phyloP scores from a whole-genome alignment of 2,113 vertebrate species.

The Verasper variegatus region DNA sequence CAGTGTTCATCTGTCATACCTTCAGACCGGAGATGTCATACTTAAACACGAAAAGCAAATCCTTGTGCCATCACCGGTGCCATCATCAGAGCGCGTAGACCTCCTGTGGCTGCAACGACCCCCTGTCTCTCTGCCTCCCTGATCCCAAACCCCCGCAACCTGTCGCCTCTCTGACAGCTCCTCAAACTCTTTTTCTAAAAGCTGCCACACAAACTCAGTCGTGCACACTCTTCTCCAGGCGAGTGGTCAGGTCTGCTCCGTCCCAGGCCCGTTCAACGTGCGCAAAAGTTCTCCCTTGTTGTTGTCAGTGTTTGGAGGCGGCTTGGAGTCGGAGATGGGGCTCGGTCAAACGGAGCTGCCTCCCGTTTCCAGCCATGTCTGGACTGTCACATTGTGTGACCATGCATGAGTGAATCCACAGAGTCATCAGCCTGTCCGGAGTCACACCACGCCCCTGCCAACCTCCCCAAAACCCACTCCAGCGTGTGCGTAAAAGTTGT shows the following conservation, averaged over 20 bases:
- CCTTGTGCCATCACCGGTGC: constrained; percentile 57
- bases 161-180: constrained; percentile 66
- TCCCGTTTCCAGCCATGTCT: constrained; percentile 83
- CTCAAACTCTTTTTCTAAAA: constrained; percentile 55
- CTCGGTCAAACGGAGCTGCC: constrained; percentile 74
- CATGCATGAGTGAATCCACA: constrained; percentile 82
- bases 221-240: constrained; percentile 62
- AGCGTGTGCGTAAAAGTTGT: constrained; percentile 32
- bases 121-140: constrained; percentile 48
- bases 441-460: constrained; percentile 79
- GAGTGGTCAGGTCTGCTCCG: constrained; percentile 26
- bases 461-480: background rate
- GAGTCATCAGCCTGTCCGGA: constrained; percentile 75
- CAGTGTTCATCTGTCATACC: constrained; percentile 68
- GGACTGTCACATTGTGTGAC: constrained; percentile 83
- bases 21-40: constrained; percentile 75
- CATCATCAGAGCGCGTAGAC: constrained; percentile 47
- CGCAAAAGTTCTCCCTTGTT: constrained; percentile 18
- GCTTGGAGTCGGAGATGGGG: constrained; percentile 66
- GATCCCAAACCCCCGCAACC: constrained; percentile 18
- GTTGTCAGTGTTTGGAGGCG: constrained; percentile 67
- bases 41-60: constrained; percentile 54
- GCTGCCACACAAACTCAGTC: constrained; percentile 67
- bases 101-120: constrained; percentile 56
- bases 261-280: too few relatives aligned